Conservation (phyloP, 1,140 invertebrate species). For the Conus betulinus region DNA sequence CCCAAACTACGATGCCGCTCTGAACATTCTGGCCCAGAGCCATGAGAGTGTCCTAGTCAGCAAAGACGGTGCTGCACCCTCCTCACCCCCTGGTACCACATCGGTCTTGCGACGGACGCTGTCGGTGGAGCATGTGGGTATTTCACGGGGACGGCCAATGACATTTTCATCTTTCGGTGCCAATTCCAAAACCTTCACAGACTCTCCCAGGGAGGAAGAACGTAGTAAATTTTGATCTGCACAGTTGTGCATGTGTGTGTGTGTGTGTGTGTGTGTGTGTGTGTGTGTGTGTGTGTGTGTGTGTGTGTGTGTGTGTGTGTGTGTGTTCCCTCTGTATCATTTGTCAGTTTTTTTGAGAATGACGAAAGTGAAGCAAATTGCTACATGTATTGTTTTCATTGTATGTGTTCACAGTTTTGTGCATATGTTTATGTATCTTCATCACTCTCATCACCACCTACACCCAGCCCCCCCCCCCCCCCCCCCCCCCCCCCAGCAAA, state of each 20-base stretch:
- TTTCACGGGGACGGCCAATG: conserved; percentile 5
- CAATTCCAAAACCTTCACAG: not conserved
- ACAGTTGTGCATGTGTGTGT: not conserved
- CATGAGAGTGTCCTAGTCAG: conserved; percentile 58
- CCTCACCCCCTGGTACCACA: conserved; percentile 29
- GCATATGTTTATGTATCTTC: too few relatives aligned
- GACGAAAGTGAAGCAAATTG: too few relatives aligned
- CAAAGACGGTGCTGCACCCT: conserved; percentile 25
- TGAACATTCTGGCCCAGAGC: conserved; percentile 62
- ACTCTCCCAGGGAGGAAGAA: too few relatives aligned
- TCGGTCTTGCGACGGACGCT: conserved; percentile 50
- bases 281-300: not conserved
- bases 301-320: too few relatives aligned
- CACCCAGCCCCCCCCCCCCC: too few relatives aligned
- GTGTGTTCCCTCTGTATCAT: too few relatives aligned
- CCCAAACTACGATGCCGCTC: conserved; percentile 65
- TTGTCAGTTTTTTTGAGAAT: too few relatives aligned
- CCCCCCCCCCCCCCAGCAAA: too few relatives aligned
- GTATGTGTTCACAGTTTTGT: too few relatives aligned
- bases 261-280: not conserved
- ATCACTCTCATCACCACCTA: too few relatives aligned
- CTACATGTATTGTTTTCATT: too few relatives aligned
- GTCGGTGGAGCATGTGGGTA: conserved; percentile 48
- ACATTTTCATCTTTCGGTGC: conserved; percentile 20
- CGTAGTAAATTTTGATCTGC: not conserved